A percentile compares a stretch with the other conserved stretches of the same genome.
Conservation (phyloP, 2,797 vertebrate genomes). For the Malacoraja senta region DNA sequence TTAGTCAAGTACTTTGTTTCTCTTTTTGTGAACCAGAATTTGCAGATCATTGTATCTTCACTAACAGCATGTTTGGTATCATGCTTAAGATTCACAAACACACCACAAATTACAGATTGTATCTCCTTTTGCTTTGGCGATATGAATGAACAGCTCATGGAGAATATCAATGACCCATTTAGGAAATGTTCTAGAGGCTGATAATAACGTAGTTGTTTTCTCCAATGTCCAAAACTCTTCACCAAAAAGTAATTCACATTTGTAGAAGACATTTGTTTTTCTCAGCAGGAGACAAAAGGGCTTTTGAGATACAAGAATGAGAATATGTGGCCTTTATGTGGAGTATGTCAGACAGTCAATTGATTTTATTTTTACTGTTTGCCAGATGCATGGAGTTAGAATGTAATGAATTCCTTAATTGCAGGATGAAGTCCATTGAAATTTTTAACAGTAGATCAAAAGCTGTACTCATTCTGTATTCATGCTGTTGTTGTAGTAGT, state of each 20-base stretch:
- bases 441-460: slow-evolving; percentile 6
- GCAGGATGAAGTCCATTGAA: neutral
- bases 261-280: neutral
- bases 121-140: neutral
- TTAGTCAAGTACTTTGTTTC: too few species aligned
- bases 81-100: neutral
- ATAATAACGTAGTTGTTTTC: too few species aligned
- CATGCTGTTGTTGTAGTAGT: neutral
- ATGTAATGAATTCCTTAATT: slow-evolving; percentile 21
- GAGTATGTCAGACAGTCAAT: too few species aligned
- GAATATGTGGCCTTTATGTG: too few species aligned
- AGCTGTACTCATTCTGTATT: slow-evolving; percentile 11
- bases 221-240: neutral
- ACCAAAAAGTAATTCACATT: neutral
- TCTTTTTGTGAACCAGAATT: too few species aligned
- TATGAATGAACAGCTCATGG: neutral
- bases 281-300: neutral
- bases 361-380: neutral
- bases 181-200: neutral
- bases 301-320: neutral
- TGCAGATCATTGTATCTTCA: too few species aligned
- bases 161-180: neutral
- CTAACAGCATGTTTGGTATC: neutral
- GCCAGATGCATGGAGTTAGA: neutral
- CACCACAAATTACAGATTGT: neutral